These are phyloP conservation scores for Drosophila yooni DNA, from an alignment of 2,888 invertebrate genomes.

Conservation along the genomic window DNA sequence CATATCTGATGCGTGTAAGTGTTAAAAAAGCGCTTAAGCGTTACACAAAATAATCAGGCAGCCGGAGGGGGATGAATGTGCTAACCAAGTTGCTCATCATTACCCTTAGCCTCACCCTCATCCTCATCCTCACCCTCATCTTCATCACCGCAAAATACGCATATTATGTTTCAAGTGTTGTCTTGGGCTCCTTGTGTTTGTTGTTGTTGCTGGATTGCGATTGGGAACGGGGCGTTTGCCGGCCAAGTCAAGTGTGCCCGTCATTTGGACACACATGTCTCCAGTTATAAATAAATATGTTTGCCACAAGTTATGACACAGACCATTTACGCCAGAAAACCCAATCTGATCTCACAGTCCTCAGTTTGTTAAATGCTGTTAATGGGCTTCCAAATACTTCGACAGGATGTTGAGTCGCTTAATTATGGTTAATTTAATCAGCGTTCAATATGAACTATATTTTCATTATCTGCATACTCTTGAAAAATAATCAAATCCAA, in stretches of 20 bases:
- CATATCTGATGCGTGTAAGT: slow-evolving; percentile 78
- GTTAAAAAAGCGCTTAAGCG: slow-evolving; percentile 81
- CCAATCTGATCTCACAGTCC: background rate
- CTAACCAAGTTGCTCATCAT: background rate
- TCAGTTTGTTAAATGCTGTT: slow-evolving; percentile 48
- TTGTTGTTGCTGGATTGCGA: slow-evolving; percentile 6
- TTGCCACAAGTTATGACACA: slow-evolving; percentile 76
- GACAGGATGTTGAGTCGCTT: slow-evolving; percentile 53
- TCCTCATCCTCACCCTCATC: slow-evolving; percentile 54
- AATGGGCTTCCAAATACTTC: slow-evolving; percentile 26
- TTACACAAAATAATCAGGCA: slow-evolving; percentile 67
- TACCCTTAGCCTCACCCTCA: slow-evolving; percentile 6
- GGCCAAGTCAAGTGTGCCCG: slow-evolving; percentile 49
- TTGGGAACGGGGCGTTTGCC: slow-evolving; percentile 20
- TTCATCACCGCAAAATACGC: slow-evolving; percentile 44
- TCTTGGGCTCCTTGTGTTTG: slow-evolving; percentile 18
- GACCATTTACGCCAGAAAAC: slow-evolving; percentile 70
- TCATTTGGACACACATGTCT: slow-evolving; percentile 67
- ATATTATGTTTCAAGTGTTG: slow-evolving; percentile 61
- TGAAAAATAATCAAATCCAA: background rate
- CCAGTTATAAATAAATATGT: slow-evolving; percentile 74
- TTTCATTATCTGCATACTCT: background rate
- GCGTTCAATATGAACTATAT: background rate
- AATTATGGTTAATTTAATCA: slow-evolving; percentile 16
- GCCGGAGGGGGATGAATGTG: slow-evolving; percentile 20